Evolutionary conservation across 1,140 invertebrate genomes (phyloP), one percentile per base, ranked within the genome.

Genomic region (Drosophila orosa): DNA sequence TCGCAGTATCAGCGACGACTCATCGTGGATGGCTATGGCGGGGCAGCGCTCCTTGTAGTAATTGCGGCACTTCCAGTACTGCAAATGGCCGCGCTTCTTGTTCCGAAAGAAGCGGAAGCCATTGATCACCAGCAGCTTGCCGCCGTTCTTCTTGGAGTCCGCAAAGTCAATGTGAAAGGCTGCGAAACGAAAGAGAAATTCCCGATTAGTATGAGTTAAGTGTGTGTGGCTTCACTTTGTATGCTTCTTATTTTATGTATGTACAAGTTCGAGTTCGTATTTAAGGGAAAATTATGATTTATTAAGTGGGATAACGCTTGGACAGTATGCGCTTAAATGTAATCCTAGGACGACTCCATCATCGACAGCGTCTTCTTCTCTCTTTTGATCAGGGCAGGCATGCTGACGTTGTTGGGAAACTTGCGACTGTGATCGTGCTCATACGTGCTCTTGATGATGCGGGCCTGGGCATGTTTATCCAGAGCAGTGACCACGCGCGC

Each of bases 11-110:
- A 90, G 44, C 8, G 90, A 83, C 1, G 68, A 82, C 29, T 92
- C 91, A 55, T 92, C 90, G 25, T 92, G 90, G 17, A 92, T 92
- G 1, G 90, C 91, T 31, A 92, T 92, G 39, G 91, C 91, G 15
- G 91, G 91, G 50, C 91, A 92, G 13, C 92, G 92, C 13, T 91
- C 86, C 40, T 86, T 89, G 33, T 92, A 92, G 67, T 92, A 92
- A 55, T 92, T 90, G 10, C 91, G 90, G 44, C 91, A 92, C 54
- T 92, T 92, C 91, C 91, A 92, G 55, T 92, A 92, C 55, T 92
- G 91, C 45, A 90, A 61, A 5, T 87, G 78, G 0, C 90, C 91
- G 12, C 91, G 90, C 22, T 92, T 92, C 69, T 91, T 91, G 59
- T 92, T 92, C 6, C 91, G 74, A 42, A 92, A 92, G 57, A 92